These are phyloP conservation scores for Blennius ocellaris DNA, from an alignment of 2,113 vertebrate genomes.

Conservation along the genomic window DNA sequence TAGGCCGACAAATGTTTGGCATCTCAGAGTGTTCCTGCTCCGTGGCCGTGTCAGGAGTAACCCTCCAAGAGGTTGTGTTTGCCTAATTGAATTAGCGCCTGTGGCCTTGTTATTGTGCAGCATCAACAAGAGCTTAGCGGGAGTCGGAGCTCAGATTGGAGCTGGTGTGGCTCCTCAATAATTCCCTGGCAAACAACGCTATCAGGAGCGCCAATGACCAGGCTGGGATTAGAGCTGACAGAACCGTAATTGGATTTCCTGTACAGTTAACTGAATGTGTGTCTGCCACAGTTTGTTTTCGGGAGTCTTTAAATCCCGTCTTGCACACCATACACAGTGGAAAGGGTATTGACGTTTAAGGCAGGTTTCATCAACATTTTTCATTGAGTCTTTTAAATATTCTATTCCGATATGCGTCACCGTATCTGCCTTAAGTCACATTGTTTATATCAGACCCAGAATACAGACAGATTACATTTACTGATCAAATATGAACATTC, in stretches of 20 bases:
- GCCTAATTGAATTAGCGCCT: constrained; percentile 52
- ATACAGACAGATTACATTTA: no score
- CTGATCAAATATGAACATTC: no score
- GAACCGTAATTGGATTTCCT: constrained; percentile 51
- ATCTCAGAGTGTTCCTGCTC: no score
- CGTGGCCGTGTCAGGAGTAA: no score
- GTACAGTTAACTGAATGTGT: constrained; percentile 45
- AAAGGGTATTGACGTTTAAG: not conserved
- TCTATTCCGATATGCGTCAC: not conserved
- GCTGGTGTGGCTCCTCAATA: constrained; percentile 11
- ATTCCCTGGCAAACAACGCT: constrained; percentile 58
- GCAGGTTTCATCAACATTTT: not conserved
- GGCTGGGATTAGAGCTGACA: constrained; percentile 45
- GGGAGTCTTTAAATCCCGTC: not conserved
- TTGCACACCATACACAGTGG: not conserved
- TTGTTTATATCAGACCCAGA: not conserved
- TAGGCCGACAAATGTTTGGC: constrained; percentile 1
- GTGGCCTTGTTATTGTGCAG: constrained; percentile 54
- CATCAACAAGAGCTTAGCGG: constrained; percentile 44
- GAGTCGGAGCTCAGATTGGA: constrained; percentile 29
- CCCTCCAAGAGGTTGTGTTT: constrained; percentile 43
- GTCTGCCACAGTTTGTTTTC: constrained; percentile 18
- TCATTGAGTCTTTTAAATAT: not conserved
- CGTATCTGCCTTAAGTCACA: not conserved
- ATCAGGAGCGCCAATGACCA: constrained; percentile 38